Conservation (phyloP, 2,113 vertebrate species). For the Cebus imitator region DNA sequence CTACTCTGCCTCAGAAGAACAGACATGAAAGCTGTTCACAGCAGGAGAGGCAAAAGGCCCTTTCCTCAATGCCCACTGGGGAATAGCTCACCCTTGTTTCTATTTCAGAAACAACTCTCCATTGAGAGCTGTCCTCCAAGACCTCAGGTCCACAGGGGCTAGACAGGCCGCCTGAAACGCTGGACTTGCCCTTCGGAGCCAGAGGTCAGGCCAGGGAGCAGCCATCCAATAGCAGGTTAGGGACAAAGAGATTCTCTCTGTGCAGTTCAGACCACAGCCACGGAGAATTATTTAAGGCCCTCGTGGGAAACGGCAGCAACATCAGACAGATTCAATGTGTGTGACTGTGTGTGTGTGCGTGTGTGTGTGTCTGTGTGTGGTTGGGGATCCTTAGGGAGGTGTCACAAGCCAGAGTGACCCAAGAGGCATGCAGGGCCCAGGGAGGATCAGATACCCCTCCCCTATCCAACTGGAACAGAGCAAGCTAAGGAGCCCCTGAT, state of each 20-base stretch:
- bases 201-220: neutral
- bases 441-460: neutral
- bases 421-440: rapidly evolving
- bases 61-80: too few species aligned
- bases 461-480: neutral
- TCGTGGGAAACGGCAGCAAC: neutral
- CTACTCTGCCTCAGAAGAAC: too few species aligned
- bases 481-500: neutral
- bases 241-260: neutral
- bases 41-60: neutral
- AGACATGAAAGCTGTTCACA: neutral
- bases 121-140: neutral
- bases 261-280: neutral
- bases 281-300: neutral
- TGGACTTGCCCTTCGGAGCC: neutral
- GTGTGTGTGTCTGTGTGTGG: neutral
- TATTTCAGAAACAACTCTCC: neutral
- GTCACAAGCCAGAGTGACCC: neutral
- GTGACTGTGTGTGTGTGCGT: too few species aligned
- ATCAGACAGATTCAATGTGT: neutral
- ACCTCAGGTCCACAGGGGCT: neutral
- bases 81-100: neutral
- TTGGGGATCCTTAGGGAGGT: rapidly evolving
- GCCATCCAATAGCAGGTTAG: rapidly evolving
- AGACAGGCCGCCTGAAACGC: neutral